Base-by-base conservation (phyloP, 2,113 vertebrate species). In the Paraplagusia blochii region DNA sequence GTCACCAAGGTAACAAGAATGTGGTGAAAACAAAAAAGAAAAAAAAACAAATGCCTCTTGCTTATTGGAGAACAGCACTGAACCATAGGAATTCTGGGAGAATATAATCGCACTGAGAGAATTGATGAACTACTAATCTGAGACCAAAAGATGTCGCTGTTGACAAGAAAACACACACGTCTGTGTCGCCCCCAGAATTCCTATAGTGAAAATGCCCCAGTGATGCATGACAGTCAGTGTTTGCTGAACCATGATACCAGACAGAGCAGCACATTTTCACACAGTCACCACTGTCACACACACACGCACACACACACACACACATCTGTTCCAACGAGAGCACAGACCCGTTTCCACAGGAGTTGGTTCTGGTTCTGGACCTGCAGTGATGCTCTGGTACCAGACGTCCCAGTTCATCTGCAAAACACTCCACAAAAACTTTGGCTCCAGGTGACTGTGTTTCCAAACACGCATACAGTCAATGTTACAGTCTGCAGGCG, bases 61-160 rank as follows among this genome's bases (percentile, higher is more conserved):
- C 79, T 86, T 81, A 90, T 70, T 83, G 72, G 76, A 88, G 66
- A 82, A 80, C 76, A 84, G 77, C 72, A 68, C 80, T 87, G 64
- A 77, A 80, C 67, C 83, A 83, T 82, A 88, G 87, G 85, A 88
- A 90, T 90, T 90, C 87, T 90, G 89, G 87, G 87, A 80, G 83
- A 87, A 81, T 71, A 55, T 14, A 13, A 22, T 51, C 34, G 65
- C 39, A 69, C 14, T 69, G 33, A 35, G 39, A 67, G 51, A 9
- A 39, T 1, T 29, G 22, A 29, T 29, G 22, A 29, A 29, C 22
- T 29, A 29, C 22, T 29, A 29, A 29, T 29, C 22, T 29, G 22
- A 29, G 22, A 29, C 22, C 6, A 2, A 4, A 6, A 29, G n/a
- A n/a, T n/a, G n/a, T n/a, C n/a, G n/a, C n/a, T n/a, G n/a, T n/a